These are phyloP conservation scores for Lepidurus arcticus DNA, from an alignment of 1,140 invertebrate genomes.

Conservation along the genomic window DNA sequence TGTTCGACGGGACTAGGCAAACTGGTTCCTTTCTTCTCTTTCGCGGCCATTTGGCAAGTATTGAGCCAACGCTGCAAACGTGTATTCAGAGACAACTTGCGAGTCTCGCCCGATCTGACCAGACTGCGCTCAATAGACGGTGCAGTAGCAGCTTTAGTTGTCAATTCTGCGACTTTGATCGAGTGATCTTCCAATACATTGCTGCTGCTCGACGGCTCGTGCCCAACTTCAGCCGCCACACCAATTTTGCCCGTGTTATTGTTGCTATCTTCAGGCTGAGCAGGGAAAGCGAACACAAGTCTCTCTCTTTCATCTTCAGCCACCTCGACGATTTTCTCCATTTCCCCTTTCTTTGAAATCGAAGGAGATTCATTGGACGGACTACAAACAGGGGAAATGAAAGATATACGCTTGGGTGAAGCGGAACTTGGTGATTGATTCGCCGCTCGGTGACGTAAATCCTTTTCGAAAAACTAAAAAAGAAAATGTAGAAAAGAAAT, in stretches of 20 bases:
- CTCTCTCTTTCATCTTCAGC: constrained; percentile 5
- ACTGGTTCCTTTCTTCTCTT: background rate
- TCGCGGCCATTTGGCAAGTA: background rate
- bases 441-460: background rate
- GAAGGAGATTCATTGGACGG: background rate
- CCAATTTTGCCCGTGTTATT: background rate
- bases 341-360: background rate
- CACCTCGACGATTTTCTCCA: background rate
- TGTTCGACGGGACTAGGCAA: constrained; percentile 13
- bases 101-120: background rate
- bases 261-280: background rate
- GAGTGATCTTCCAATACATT: background rate
- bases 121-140: background rate
- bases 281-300: background rate
- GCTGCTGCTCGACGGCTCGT: background rate
- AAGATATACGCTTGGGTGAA: background rate
- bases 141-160: too few species aligned
- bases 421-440: background rate
- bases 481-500: background rate
- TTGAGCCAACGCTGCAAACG: constrained; percentile 7
- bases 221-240: background rate
- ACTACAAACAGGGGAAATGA: background rate
- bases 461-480: background rate
- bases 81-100: background rate
- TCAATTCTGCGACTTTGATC: background rate